Conservation (phyloP, 2,888 invertebrate species). For the Plemyria rubiginata region DNA sequence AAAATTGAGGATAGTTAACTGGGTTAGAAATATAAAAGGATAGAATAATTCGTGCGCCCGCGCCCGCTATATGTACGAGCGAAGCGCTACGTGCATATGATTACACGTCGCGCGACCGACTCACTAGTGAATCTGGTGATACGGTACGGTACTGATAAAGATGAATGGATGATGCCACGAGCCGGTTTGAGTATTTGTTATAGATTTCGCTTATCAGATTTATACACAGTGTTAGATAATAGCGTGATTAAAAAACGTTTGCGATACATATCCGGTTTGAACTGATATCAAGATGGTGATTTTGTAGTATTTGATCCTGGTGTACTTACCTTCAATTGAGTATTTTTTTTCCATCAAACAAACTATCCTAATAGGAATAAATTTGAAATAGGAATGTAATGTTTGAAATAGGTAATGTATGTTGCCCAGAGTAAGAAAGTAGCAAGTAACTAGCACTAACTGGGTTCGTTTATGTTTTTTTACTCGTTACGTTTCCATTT, state of each 20-base stretch:
- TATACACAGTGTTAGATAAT: constrained; percentile 18
- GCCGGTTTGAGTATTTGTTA: constrained; percentile 25
- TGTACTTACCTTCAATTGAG: no score
- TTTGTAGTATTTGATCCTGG: neutral
- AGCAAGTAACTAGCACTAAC: no score
- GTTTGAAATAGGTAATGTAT: no score
- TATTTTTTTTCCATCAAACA: no score
- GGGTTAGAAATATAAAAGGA: neutral
- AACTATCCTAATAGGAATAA: no score
- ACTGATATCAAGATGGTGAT: neutral
- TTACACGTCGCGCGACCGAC: constrained; percentile 20
- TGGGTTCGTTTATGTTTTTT: no score
- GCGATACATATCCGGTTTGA: neutral
- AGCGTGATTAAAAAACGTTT: neutral
- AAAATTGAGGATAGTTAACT: neutral
- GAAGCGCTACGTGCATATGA: constrained; percentile 32
- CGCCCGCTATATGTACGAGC: constrained; percentile 14
- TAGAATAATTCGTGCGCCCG: constrained; percentile 23
- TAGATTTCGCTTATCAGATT: constrained; percentile 14
- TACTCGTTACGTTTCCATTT: no score
- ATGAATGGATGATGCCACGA: constrained; percentile 14
- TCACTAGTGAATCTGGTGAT: constrained; percentile 31
- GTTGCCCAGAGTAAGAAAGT: no score
- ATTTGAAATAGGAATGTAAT: no score
- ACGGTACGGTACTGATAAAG: constrained; percentile 18